phyloP scores from a whole-genome alignment of 2,888 invertebrate species.

The Schizaphis graminum region DNA sequence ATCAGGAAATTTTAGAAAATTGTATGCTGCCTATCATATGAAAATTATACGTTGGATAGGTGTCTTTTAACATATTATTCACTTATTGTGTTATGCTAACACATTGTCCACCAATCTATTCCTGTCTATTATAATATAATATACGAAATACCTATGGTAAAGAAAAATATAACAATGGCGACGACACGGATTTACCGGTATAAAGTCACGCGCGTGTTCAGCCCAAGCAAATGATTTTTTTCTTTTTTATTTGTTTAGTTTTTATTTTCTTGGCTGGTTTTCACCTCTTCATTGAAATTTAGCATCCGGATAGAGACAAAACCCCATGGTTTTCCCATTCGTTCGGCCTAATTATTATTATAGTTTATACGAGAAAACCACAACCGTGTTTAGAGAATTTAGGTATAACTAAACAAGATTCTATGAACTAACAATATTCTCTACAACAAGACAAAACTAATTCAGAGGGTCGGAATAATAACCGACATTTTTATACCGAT shows the following conservation, averaged over 20 bases:
- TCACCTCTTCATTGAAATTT: conserved; percentile 57
- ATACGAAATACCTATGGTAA: conserved; percentile 22
- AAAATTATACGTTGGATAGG: not conserved
- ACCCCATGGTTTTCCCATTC: conserved; percentile 48
- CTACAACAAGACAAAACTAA: conserved; percentile 7
- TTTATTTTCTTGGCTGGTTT: conserved; percentile 49
- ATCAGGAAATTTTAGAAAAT: conserved; percentile 50
- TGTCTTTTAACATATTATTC: conserved; percentile 42
- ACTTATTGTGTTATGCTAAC: conserved; percentile 27
- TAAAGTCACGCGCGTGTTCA: conserved; percentile 52
- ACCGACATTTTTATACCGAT: not conserved
- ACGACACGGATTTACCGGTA: conserved; percentile 49
- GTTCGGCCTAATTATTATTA: conserved; percentile 56
- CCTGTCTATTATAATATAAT: conserved; percentile 20
- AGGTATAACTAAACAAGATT: not conserved
- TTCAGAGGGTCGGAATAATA: not conserved
- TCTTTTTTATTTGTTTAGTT: not conserved
- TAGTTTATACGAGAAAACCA: conserved; percentile 40
- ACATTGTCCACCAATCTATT: conserved; percentile 54
- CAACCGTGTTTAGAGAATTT: not conserved
- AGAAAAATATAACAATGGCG: conserved; percentile 41
- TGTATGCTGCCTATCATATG: not conserved
- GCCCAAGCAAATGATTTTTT: conserved; percentile 5
- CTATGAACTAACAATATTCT: not conserved
- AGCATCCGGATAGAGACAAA: conserved; percentile 53